Percentiles rank a stretch among this genome's conserved stretches.
Evolutionary conservation across 30 jellyfish, hydroid and myxozoan genomes (phyloP).

Genomic region (Sanderia malayensis): DNA sequence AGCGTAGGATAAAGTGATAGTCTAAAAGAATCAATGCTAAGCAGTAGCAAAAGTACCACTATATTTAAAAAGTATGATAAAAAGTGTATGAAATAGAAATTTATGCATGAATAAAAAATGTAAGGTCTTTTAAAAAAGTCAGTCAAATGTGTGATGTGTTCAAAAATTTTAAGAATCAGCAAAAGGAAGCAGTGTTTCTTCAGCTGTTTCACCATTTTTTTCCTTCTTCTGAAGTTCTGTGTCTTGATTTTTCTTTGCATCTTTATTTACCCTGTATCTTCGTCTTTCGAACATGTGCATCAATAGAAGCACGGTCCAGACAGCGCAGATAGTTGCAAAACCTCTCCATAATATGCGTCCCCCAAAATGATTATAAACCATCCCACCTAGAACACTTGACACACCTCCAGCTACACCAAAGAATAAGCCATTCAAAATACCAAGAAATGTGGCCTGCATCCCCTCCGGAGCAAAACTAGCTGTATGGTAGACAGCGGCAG

Average conservation of each 20-base stretch:
- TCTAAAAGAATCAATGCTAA: too few relatives aligned
- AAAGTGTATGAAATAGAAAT: too few relatives aligned
- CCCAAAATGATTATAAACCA: conserved; percentile 58
- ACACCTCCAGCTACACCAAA: conserved; percentile 66
- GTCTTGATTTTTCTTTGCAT: background rate
- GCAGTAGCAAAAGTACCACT: too few relatives aligned
- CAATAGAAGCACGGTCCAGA: conserved; percentile 44
- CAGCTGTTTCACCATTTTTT: conserved; percentile 1
- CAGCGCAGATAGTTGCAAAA: conserved; percentile 25
- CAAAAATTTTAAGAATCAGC: background rate
- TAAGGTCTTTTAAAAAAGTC: too few relatives aligned
- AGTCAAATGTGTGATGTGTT: too few relatives aligned
- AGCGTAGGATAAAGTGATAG: too few relatives aligned
- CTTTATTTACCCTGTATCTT: background rate
- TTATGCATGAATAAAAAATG: too few relatives aligned
- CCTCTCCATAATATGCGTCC: conserved; percentile 54
- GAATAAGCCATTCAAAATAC: conserved; percentile 47
- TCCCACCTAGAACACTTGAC: conserved; percentile 68
- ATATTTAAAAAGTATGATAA: too few relatives aligned
- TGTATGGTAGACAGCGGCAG: conserved; percentile 67
- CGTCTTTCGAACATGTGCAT: conserved; percentile 27
- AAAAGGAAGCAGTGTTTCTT: background rate
- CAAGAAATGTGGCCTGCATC: conserved; percentile 60
- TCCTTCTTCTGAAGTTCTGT: background rate
- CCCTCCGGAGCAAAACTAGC: conserved; percentile 43